phyloP scores from a whole-genome alignment of 2,113 vertebrate genomes.

The Tragelaphus imberbis region DNA sequence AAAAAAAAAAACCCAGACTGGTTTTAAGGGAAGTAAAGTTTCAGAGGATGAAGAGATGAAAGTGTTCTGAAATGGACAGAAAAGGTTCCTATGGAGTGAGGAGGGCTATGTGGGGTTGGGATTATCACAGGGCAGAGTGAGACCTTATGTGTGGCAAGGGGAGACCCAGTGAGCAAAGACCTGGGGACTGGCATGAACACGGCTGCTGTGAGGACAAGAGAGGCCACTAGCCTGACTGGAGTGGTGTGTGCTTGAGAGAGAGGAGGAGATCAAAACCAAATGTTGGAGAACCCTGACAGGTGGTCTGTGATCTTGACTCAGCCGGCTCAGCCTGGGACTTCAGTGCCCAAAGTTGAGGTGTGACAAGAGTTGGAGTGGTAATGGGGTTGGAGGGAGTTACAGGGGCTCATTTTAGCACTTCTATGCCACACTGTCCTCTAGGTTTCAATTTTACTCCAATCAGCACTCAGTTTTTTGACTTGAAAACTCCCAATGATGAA shows the following conservation, averaged over 20 bases:
- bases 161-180: background rate
- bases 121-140: accelerated
- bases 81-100: background rate
- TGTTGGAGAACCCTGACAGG: background rate
- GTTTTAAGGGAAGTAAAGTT: background rate
- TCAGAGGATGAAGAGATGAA: background rate
- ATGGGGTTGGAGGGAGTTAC: background rate
- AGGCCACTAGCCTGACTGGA: background rate
- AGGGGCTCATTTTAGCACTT: too few species aligned
- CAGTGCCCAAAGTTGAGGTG: background rate
- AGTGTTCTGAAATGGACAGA: background rate
- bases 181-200: accelerated
- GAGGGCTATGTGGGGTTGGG: background rate
- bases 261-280: background rate
- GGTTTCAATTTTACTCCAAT: background rate
- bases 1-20: too few species aligned
- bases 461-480: background rate
- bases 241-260: background rate
- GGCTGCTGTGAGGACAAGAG: accelerated
- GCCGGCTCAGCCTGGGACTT: background rate
- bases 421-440: background rate
- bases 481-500: background rate
- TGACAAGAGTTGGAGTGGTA: background rate
- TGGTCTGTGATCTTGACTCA: background rate
- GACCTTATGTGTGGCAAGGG: accelerated